Evolutionary conservation across 2,888 invertebrate genomes (phyloP), one percentile per base, ranked within the genome.

Genomic region (Pyralis farinalis): DNA sequence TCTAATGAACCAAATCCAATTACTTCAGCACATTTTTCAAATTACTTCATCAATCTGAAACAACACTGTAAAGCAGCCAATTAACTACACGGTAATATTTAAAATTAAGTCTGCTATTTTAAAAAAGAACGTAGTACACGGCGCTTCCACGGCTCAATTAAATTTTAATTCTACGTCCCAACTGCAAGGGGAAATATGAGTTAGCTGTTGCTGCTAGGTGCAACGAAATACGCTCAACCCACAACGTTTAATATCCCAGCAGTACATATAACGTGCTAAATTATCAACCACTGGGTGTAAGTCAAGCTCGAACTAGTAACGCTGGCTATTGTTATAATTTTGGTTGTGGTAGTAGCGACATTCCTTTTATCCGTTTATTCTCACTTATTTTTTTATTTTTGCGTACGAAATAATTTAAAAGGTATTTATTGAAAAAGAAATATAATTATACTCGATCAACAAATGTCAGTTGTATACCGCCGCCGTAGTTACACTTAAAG

Each of bases 211-310:
- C 44, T 50, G 25, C 44, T 51, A 57, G 46, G 35, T 60, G 58
- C 58, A 59, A 44, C 46, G 49, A 55, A 49, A 53, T 54, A 47
- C 16, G 16, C 16, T 47, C 57, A 51, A 58, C 52, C 70, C 67
- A 58, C 71, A 67, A 51, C 63, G 61, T 74, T 77, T 80, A 80
- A 80, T 82, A 80, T 71, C 64, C 52, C 48, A 51, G 56, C 66
- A 67, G 63, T 75, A 68, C 63, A 65, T 70, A 71, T 71, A 67
- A 63, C 63, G 61, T 54, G 65, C 63, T 67, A 71, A 71, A 76
- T 69, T 71, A 71, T 73, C 70, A 64, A 61, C 59, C 53, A 46
- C 45, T 49, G 52, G 54, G 66, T 54, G 65, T 73, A 72, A 75
- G 64, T 74, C 71, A 72, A 59, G 62, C 53, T 51, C 55, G 69